A percentile compares a stretch with the other conserved stretches of the same genome.
phyloP scores from a whole-genome alignment of 2,888 invertebrate species.

The Cosmia trapezina region DNA sequence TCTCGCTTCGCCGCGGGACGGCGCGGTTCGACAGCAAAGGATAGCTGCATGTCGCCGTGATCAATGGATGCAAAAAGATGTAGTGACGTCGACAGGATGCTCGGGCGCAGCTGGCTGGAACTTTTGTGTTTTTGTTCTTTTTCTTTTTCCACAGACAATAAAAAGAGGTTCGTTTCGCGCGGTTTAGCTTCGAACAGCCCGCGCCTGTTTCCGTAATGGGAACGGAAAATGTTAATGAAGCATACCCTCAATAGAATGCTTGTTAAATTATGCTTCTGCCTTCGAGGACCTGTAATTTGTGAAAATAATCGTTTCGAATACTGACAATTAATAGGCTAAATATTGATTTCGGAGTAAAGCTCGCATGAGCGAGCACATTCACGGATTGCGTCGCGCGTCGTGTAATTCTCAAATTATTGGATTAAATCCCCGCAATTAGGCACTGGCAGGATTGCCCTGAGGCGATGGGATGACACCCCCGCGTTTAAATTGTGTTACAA shows the following conservation, averaged over 20 bases:
- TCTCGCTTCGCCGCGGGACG: conserved; percentile 73
- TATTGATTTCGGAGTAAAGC: conserved; percentile 62
- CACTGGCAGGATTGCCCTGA: conserved; percentile 56
- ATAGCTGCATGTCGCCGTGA: conserved; percentile 76
- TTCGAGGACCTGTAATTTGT: conserved; percentile 75
- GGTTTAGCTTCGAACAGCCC: conserved; percentile 81
- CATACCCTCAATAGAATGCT: conserved; percentile 77
- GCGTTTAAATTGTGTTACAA: conserved; percentile 73
- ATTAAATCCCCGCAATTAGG: conserved; percentile 62
- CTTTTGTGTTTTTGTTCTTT: conserved; percentile 83
- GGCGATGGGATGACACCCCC: conserved; percentile 64
- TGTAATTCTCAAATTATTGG: conserved; percentile 61
- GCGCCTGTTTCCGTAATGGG: conserved; percentile 85
- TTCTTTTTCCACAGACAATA: conserved; percentile 75
- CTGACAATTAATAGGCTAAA: conserved; percentile 75
- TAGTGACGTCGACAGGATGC: conserved; percentile 89
- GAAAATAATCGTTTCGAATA: conserved; percentile 75
- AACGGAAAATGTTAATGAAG: conserved; percentile 88
- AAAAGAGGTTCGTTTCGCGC: conserved; percentile 88
- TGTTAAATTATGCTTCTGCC: conserved; percentile 77
- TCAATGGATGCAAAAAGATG: conserved; percentile 86
- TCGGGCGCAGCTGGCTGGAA: conserved; percentile 89
- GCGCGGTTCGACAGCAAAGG: conserved; percentile 71
- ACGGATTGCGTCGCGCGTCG: conserved; percentile 39
- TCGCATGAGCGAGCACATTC: conserved; percentile 41